Conservation (phyloP, 2,888 invertebrate species). For the Lithophane ornitopus region DNA sequence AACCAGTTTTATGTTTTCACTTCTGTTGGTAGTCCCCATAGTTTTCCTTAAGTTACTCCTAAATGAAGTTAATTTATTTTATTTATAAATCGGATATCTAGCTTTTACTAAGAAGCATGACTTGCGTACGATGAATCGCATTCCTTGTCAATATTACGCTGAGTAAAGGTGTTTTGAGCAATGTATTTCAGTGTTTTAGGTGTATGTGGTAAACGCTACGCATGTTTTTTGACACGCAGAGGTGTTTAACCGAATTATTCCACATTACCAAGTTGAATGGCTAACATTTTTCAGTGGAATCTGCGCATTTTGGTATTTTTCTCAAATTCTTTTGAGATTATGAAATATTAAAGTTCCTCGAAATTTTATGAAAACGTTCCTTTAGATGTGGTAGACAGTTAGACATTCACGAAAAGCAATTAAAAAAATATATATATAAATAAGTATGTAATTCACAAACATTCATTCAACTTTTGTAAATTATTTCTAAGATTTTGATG, state of each 20-base stretch:
- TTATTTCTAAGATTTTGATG: background rate
- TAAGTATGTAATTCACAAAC: too few relatives aligned
- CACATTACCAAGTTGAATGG: too few relatives aligned
- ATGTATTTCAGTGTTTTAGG: constrained; percentile 4
- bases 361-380: background rate
- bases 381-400: background rate
- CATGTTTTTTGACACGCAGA: constrained; percentile 16
- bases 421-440: too few relatives aligned
- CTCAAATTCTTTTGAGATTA: constrained; percentile 12
- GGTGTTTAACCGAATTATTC: constrained; percentile 8
- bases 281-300: too few relatives aligned
- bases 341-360: background rate
- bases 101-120: background rate
- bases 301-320: background rate
- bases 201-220: background rate
- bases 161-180: background rate
- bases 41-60: too few relatives aligned
- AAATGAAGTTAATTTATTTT: too few relatives aligned
- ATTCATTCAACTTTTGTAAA: too few relatives aligned
- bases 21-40: too few relatives aligned
- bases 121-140: background rate
- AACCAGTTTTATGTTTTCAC: too few relatives aligned
- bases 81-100: too few relatives aligned
- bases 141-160: background rate
- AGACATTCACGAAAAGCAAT: too few relatives aligned